Evolutionary conservation across 2,113 vertebrate species (phyloP), one percentile per base, ranked within the genome.

Genomic region (Bombycilla garrulus): DNA sequence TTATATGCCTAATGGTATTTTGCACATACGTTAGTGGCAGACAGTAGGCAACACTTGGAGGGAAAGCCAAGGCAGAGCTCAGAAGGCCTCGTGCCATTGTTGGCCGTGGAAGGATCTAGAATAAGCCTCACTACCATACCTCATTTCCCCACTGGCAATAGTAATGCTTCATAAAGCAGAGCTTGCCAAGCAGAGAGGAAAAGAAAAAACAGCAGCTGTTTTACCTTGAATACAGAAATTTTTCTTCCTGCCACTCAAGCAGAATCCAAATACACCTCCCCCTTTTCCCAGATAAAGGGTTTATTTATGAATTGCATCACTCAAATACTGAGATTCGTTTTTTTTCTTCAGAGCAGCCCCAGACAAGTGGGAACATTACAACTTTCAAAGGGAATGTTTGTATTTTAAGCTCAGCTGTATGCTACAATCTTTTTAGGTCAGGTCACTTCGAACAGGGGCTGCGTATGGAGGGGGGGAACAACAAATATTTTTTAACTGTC

Each of bases 401-500:
- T 92, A 79, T 92, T 95, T 94, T 82, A 89, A 83, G 79, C 79
- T 92, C 76, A 90, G 94, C 65, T 77, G 61, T 77, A 56, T 4
- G 10, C 80, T 89, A 50, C 82, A 66, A 40, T 53, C 88, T 90
- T 94, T 96, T 80, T 84, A 92, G 90, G 93, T 94, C 92, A 95
- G 92, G 95, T 84, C 82, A 70, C 53, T 93, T 92, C 11, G 28
- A 96, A 88, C 51, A 67, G 31, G 54, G 35, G 36, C 40, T 26
- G 62, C 1, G 3, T 70, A 42, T 15, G 42, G 76, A 82, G 25
- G 11, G 40, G 40, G 26, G 51, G 25, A 91, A 82, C 74, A 92
- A 84, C 86, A 96, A 90, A 83, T 65, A 91, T 91, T 90, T 96
- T 92, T 87, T 65, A 92, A 57, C 95, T 91, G 95, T 92, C 92